Evolutionary conservation across 2,888 invertebrate species (phyloP), one percentile per base, ranked within the genome.

Genomic region (Drosophila pegasa): DNA sequence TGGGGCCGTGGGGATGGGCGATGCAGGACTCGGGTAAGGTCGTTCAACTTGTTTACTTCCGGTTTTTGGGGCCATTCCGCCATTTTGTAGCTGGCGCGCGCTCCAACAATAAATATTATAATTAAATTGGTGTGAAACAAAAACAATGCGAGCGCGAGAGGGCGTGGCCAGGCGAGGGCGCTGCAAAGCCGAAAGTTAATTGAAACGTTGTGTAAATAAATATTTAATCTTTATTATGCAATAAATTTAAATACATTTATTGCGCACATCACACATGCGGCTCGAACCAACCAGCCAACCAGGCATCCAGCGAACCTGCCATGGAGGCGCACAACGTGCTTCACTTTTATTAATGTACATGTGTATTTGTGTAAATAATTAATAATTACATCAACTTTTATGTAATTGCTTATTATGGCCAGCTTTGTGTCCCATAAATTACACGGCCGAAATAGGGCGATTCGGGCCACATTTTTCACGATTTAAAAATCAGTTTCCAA

Each of bases 241-340:
- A 86, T 86, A 88, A 86, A 86, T 86, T 86, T 86, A 88, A 88
- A 88, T 88, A 88, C 88, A 87, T 88, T 85, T 88, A 86, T 87
- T 80, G 52, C 60, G 38, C 83, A 45, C 83, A 45, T 54, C 67
- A 55, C 51, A 48, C 47, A 68, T 48, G 56, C 57, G 59, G 57
- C 80, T 48, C 61, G 54, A n/a, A n/a, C 35, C 8, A 22, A 14
- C 33, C 40, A 61, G n/a, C 43, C 50, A 35, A 10, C 2, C 27
- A 47, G 20, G 48, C 50, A 31, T 10, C 10, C 16, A n/a, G 16
- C 31, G 8, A 29, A 20, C 35, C 48, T 54, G n/a, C 50, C 51
- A 31, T 6, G 8, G 43, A 16, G 16, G 3, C 29, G 50, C 31
- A 12, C 47, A 25, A 8, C 52, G 45, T 43, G 40, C 65, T 33